Evolutionary conservation across 2,113 vertebrate genomes (phyloP).

Genomic region (Brienomyrus longianalis): DNA sequence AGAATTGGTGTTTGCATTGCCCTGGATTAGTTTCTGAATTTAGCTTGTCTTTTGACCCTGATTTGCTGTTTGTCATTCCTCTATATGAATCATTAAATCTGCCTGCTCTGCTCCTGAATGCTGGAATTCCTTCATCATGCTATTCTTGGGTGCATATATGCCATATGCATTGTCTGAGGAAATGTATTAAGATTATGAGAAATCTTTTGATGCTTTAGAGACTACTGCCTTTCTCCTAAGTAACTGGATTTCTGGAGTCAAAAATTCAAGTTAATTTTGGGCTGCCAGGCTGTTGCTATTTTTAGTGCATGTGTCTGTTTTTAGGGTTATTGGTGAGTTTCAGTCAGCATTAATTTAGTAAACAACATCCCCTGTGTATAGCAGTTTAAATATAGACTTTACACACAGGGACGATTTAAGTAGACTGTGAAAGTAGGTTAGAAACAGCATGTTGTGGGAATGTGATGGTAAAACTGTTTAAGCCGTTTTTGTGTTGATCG

Average conservation of each 20-base stretch:
- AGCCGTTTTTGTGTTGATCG: not conserved
- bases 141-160: not conserved
- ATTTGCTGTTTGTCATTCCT: not conserved
- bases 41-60: not conserved
- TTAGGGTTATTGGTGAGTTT: not conserved
- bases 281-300: not conserved
- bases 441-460: not conserved
- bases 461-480: not conserved
- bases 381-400: slow-evolving; percentile 7
- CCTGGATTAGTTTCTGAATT: not conserved
- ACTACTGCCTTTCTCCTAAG: not conserved
- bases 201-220: not conserved
- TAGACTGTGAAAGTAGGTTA: not conserved
- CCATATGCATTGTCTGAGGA: not conserved
- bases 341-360: not conserved
- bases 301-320: not conserved
- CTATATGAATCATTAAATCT: not conserved
- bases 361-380: not conserved
- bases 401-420: not conserved
- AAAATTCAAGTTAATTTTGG: not conserved
- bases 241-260: not conserved
- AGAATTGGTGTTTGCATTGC: not conserved
- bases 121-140: not conserved
- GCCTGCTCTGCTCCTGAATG: not conserved
- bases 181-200: not conserved